These are phyloP conservation scores for Charaxes varanes DNA, from an alignment of 1,140 invertebrate species.

Conservation along the genomic window DNA sequence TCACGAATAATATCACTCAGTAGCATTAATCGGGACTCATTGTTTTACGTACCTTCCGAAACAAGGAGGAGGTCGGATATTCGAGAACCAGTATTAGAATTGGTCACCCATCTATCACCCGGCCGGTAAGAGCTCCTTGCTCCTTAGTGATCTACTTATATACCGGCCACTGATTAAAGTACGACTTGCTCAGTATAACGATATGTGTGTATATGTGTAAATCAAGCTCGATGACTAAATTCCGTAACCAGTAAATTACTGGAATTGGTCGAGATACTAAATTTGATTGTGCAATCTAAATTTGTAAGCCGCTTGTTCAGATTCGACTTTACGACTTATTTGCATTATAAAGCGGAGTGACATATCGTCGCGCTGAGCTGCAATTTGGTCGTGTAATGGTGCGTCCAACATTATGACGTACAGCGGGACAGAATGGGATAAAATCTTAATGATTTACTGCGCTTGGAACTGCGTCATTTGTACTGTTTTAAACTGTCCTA, in stretches of 20 bases:
- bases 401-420: conserved; percentile 47
- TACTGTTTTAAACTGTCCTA: not conserved
- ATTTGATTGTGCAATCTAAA: conserved; percentile 39
- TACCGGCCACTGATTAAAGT: too few relatives aligned
- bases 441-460: conserved; percentile 43
- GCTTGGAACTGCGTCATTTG: conserved; percentile 8
- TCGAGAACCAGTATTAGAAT: too few relatives aligned
- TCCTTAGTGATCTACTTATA: too few relatives aligned
- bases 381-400: conserved; percentile 64
- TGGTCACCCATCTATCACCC: too few relatives aligned
- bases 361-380: conserved; percentile 41
- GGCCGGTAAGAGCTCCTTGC: too few relatives aligned
- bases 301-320: conserved; percentile 29
- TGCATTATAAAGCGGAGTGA: conserved; percentile 50
- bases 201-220: too few relatives aligned
- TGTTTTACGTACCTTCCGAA: too few relatives aligned
- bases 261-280: conserved; percentile 21
- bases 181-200: too few relatives aligned
- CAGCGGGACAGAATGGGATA: conserved; percentile 35
- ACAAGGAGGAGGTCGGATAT: too few relatives aligned
- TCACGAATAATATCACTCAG: too few relatives aligned
- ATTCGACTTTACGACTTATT: conserved; percentile 50
- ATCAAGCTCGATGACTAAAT: not conserved
- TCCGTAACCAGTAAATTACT: conserved; percentile 17
- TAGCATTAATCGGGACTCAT: too few relatives aligned